Evolutionary conservation across 1,140 invertebrate genomes (phyloP), one percentile per base, ranked within the genome.

Genomic region (Drosophila seguyi): DNA sequence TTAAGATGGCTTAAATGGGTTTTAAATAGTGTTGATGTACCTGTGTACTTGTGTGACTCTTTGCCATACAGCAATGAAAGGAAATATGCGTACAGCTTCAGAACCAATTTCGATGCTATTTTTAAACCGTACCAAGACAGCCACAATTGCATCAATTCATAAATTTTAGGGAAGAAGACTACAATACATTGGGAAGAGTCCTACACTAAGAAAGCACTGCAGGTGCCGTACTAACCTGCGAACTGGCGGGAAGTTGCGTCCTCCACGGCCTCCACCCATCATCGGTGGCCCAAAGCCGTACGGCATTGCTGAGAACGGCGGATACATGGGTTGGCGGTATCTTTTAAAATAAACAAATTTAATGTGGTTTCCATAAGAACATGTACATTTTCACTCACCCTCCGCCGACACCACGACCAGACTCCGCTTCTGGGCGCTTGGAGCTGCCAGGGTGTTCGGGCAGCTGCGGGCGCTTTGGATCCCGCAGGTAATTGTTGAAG

Each of bases 401-500:
- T 78, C 93, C 93, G 57, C 93, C 93, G 56, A 93, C 91, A 18
- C 93, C 93, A 3, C 94, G 92, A 2, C 41, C 66, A 47, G 94
- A 79, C 47, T 94, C 94, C 20, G 93, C 90, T 31, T 94, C 92
- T 72, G 93, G 93, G 11, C 92, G 91, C 41, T 87, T 91, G 57
- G 74, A 83, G 74, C 95, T 96, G 18, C 95, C 95, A 71, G 91
- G 92, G 75, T 62, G 97, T 93, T 99, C 98, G 5, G 98, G 97
- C 67, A 99, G 94, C 90, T 98, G 97, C 1, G 99, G 99, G 62
- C 99, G 95, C 92, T 99, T 99, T 1, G 98, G 96, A 94, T 99
- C 99, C 44, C 95, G 94, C 65, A 99, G 94, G 93, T 99, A 99
- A 93, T 99, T 99, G 93, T 99, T 99, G 93, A 99, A 99, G 93